A percentile compares a stretch with the other conserved stretches of the same genome.
Evolutionary conservation across 2,113 vertebrate genomes (phyloP).

Genomic region (Myiagra hebetior): DNA sequence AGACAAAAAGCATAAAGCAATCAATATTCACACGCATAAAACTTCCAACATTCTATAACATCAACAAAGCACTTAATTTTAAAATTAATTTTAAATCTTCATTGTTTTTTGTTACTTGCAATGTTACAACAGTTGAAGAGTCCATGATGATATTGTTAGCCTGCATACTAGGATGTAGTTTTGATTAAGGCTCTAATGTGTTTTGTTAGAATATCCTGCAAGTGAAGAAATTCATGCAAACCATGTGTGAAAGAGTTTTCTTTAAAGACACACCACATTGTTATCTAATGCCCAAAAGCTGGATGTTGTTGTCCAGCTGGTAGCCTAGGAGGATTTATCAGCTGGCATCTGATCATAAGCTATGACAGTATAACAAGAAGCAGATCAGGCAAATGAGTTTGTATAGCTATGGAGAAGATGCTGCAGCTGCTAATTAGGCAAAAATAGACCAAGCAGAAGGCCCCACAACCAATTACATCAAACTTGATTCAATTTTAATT

Average conservation of each 20-base stretch:
- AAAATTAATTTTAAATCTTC: background rate
- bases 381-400: background rate
- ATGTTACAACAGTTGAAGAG: background rate
- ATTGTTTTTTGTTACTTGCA: background rate
- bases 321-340: background rate
- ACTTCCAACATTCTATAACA: background rate
- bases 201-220: background rate
- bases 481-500: slow-evolving; percentile 13
- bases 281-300: background rate
- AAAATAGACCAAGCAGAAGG: background rate
- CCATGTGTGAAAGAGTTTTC: background rate
- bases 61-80: background rate
- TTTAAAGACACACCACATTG: background rate
- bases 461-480: background rate
- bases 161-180: background rate
- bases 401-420: background rate
- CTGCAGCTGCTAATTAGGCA: background rate
- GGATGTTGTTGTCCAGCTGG: background rate
- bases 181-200: background rate
- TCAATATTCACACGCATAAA: background rate
- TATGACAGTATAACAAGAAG: background rate
- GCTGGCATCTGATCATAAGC: background rate
- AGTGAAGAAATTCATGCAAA: background rate
- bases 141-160: background rate
- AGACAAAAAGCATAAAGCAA: background rate